Base-by-base conservation (phyloP, 2,113 vertebrate species). In the Corythaixoides concolor region DNA sequence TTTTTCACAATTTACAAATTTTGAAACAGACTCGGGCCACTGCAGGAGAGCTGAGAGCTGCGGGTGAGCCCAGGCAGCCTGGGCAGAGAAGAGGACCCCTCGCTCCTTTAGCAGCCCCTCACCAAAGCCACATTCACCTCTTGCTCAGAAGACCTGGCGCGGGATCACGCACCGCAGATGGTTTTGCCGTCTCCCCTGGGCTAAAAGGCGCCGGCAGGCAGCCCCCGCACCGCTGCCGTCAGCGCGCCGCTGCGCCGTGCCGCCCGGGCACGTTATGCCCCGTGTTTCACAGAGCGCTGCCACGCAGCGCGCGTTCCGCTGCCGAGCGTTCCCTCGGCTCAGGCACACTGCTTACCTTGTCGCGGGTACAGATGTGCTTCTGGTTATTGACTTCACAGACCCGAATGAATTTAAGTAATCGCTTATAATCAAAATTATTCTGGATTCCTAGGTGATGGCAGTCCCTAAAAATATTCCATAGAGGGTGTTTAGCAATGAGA, bases 391-490 rank as follows among this genome's bases (percentile, higher is more conserved):
- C 98, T 37, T 99, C 97, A 97, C 99, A 99, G 68, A 99, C 99
- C 14, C 99, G 98, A 35, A 98, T 98, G 97, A 99, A 99, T 88
- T 98, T 98, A 21, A 99, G 96, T 94, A 98, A 99, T 47, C 99
- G 99, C 8, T 89, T 97, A 74, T 99, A 98, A 95, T 99, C 99
- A 97, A 99, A 99, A 94, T 99, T 99, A 90, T 99, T 99, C 43
- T 98, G 98, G 94, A 99, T 99, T 77, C 99, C 99, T 41, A 99
- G 98, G 73, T 99, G 99, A 94, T 99, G 97, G 87, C 99, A 99
- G 88, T 99, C 99, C 94, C 99, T 99, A 91, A 59, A 95, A 96
- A 91, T 18, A 92, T 95, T 95, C 68, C 96, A 97, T 80, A 96
- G 62, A 79, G 74, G 93, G 63, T 2, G 49, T 92, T 98, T 63